Conservation (phyloP, 2,888 invertebrate species). For the Andrena minutula region DNA sequence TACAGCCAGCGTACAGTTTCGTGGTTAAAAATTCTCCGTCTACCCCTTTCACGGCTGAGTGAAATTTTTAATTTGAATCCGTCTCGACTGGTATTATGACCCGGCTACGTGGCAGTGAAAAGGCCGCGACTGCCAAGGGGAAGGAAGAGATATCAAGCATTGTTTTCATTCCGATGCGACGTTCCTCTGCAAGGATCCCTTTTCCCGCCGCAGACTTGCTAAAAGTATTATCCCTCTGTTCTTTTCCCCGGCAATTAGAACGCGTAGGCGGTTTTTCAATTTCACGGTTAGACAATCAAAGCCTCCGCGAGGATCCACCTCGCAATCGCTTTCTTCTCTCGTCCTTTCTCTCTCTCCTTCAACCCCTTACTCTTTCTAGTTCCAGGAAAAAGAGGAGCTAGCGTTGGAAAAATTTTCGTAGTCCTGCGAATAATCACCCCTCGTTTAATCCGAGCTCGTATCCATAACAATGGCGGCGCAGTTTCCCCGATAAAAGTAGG, state of each 20-base stretch:
- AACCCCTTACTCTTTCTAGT: not conserved
- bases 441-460: not conserved
- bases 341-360: no score
- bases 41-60: not conserved
- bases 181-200: conserved; percentile 35
- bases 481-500: conserved; percentile 20
- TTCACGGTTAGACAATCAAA: conserved; percentile 17
- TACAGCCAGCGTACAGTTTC: not conserved
- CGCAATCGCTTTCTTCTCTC: not conserved
- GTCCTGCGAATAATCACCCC: conserved; percentile 9
- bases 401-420: not conserved
- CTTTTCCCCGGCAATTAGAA: conserved; percentile 27
- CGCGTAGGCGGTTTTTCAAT: not conserved
- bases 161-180: conserved; percentile 59
- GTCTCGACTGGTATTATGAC: conserved; percentile 55
- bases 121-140: conserved; percentile 12
- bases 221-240: conserved; percentile 23
- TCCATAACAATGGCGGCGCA: conserved; percentile 5
- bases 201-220: conserved; percentile 19
- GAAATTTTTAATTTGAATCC: conserved; percentile 50
- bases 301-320: not conserved
- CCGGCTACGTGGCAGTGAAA: not conserved
- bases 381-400: not conserved
- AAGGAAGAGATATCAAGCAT: conserved; percentile 38
- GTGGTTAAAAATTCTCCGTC: conserved; percentile 20